Evolutionary conservation across 53 echinoderm and acorn worm species (phyloP).

Genomic region (Arbacia lixula): DNA sequence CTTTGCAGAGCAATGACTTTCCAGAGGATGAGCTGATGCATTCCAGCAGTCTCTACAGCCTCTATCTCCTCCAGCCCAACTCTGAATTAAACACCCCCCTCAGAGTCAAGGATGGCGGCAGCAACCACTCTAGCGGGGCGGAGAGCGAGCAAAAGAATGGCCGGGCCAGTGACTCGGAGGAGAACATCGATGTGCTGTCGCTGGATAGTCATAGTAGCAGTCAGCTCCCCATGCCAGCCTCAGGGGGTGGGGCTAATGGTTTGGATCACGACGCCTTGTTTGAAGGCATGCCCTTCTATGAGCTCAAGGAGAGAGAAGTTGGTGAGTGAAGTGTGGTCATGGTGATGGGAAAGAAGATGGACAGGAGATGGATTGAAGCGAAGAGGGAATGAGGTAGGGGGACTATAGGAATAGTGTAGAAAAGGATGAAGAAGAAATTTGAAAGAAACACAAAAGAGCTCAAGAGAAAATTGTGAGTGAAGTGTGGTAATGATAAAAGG

Average conservation of each 20-base stretch:
- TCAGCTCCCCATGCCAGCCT: neutral
- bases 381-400: too few relatives aligned
- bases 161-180: constrained; percentile 64
- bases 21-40: constrained; percentile 87
- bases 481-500: too few relatives aligned
- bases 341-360: neutral
- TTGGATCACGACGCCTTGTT: constrained; percentile 80
- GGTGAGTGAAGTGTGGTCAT: constrained; percentile 60
- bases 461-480: too few relatives aligned
- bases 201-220: constrained; percentile 46
- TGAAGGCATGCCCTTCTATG: constrained; percentile 98
- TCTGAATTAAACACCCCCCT: constrained; percentile 38
- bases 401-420: too few relatives aligned
- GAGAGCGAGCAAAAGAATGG: constrained; percentile 43
- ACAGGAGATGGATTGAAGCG: neutral
- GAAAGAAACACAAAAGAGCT: too few relatives aligned
- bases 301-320: constrained; percentile 89
- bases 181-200: constrained; percentile 71
- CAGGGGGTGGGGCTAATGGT: constrained; percentile 6
- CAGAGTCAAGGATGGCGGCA: constrained; percentile 2
- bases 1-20: constrained; percentile 87
- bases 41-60: constrained; percentile 85
- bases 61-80: constrained; percentile 86
- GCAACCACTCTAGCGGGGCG: constrained; percentile 11
- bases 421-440: too few relatives aligned